Evolutionary conservation across 2,113 vertebrate species (phyloP), one percentile per base, ranked within the genome.

Genomic region (Ursus arctos): DNA sequence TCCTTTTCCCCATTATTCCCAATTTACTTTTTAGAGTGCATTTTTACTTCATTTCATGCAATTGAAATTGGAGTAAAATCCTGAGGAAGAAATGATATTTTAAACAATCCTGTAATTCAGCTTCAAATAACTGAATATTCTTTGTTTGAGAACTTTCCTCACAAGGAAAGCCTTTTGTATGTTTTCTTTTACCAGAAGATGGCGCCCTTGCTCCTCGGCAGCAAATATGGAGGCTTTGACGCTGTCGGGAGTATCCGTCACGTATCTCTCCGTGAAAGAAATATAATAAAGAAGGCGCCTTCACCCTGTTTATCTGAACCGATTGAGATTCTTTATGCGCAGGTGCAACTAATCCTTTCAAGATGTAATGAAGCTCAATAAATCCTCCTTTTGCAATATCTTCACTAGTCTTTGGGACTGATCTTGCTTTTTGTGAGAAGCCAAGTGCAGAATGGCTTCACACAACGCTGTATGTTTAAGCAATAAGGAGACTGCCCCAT

Each of bases 281-380:
- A 81, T n/a, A 7, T 31, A 13, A 81, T 36, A 95, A 98, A 59
- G 0, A 95, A 95, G 94, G 96, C 49, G 79, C 86, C 95, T 98
- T 86, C 71, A 77, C 88, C 92, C 86, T 94, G 89, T 55, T 94
- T 96, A 87, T 95, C 97, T 96, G 84, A 95, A 96, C 51, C 40
- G 40, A 74, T 1, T 11, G 95, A 88, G 86, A 96, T 94, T 98
- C 96, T 97, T 97, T 97, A 95, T 49, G 1, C 98, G 98, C 98
- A 99, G 98, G 98, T 99, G 98, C 98, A 97, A 43, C 97, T 98
- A 99, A 99, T 98, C 97, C 98, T 98, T 99, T 98, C 98, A 98
- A 99, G 98, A 98, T 99, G 98, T 93, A 98, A 94, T 94, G 98
- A 98, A 98, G 96, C 88, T 93, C 96, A 72, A 11, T 97, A 98